Evolutionary conservation across 2,888 invertebrate genomes (phyloP).

Genomic region (Caenorhabditis angaria): DNA sequence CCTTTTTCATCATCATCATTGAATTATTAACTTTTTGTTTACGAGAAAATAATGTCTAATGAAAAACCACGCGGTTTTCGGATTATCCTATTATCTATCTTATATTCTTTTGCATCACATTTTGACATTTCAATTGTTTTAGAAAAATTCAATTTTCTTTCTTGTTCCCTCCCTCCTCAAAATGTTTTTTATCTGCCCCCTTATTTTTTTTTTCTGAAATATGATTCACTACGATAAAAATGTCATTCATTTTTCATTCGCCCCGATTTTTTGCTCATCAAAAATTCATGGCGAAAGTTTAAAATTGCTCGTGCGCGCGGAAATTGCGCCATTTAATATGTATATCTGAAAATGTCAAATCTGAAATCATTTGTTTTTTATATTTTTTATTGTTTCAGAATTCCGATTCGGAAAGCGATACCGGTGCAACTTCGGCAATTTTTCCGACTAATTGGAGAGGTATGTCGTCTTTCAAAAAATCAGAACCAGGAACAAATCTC

Average conservation of each 20-base stretch:
- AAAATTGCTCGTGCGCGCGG: too few relatives aligned
- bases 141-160: too few relatives aligned
- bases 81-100: neutral
- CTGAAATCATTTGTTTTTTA: constrained; percentile 1
- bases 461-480: neutral
- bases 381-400: constrained; percentile 38
- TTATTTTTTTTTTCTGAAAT: too few relatives aligned
- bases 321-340: neutral
- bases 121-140: neutral
- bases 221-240: too few relatives aligned
- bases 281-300: too few relatives aligned
- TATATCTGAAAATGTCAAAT: neutral
- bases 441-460: constrained; percentile 10
- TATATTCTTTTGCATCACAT: neutral
- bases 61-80: neutral
- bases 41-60: neutral
- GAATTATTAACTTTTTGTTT: too few relatives aligned
- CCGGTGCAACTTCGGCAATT: constrained; percentile 16
- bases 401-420: constrained; percentile 60
- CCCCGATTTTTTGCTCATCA: too few relatives aligned
- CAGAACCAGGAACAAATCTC: too few relatives aligned
- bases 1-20: too few relatives aligned
- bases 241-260: too few relatives aligned
- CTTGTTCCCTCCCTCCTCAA: too few relatives aligned
- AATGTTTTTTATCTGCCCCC: neutral